phyloP scores from a whole-genome alignment of 2,113 vertebrate species.

The Thunnus thynnus region DNA sequence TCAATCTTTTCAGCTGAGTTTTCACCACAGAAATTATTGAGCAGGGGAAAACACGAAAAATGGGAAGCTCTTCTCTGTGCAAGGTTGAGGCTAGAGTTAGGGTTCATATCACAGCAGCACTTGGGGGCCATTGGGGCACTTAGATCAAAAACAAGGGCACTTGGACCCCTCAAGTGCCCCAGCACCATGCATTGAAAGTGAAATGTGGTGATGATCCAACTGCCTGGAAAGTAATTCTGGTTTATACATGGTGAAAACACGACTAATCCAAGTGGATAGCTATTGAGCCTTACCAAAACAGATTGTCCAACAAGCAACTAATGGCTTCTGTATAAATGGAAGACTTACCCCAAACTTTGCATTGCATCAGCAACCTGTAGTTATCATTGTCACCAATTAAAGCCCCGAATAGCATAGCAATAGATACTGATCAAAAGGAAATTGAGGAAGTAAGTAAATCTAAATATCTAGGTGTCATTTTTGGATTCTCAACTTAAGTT shows the following conservation, averaged over 20 bases:
- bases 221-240: conserved; percentile 5
- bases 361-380: not conserved
- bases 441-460: too few relatives aligned
- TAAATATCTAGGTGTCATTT: too few relatives aligned
- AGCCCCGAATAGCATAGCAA: too few relatives aligned
- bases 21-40: too few relatives aligned
- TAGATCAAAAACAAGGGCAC: not conserved
- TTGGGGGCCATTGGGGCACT: too few relatives aligned
- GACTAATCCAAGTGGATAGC: conserved; percentile 4
- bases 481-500: too few relatives aligned
- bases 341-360: not conserved
- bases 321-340: conserved; percentile 7
- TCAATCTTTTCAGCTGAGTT: too few relatives aligned
- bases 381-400: not conserved
- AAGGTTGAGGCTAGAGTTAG: too few relatives aligned
- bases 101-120: too few relatives aligned
- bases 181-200: not conserved
- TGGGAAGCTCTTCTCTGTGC: too few relatives aligned
- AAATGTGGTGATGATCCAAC: not conserved
- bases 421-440: too few relatives aligned
- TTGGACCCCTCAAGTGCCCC: not conserved
- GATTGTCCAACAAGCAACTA: not conserved
- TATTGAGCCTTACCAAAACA: conserved; percentile 7
- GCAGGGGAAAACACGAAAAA: too few relatives aligned
- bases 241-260: not conserved